Conservation (phyloP, 2,888 invertebrate genomes). For the Gymnocheta viridis region DNA sequence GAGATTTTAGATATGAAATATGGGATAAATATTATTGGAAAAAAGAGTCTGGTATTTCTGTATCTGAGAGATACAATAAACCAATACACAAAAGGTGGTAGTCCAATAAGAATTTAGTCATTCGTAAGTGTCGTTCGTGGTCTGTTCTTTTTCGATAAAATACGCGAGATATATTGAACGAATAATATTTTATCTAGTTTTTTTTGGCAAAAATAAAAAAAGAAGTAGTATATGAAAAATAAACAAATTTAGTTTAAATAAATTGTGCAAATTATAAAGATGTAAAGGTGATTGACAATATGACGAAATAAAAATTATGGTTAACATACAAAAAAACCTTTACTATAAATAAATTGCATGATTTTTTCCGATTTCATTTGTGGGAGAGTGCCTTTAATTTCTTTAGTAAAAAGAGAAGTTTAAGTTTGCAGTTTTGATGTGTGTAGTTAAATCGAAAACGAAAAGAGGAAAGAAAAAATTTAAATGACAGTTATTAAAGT, state of each 20-base stretch:
- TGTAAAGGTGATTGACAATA: constrained; percentile 45
- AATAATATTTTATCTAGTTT: constrained; percentile 47
- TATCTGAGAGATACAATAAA: neutral
- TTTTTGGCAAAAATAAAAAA: constrained; percentile 31
- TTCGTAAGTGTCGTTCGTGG: constrained; percentile 62
- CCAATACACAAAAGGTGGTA: constrained; percentile 62
- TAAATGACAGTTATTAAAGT: constrained; percentile 10
- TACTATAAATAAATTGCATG: constrained; percentile 45
- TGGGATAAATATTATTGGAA: neutral
- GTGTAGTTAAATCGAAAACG: constrained; percentile 17
- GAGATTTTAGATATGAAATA: no score
- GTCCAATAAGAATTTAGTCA: constrained; percentile 63
- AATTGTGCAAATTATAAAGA: constrained; percentile 30
- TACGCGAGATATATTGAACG: constrained; percentile 42
- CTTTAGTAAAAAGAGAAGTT: constrained; percentile 33
- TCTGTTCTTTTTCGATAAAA: constrained; percentile 61
- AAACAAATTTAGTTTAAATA: neutral
- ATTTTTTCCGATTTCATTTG: constrained; percentile 27
- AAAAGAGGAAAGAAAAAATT: neutral
- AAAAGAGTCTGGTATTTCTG: neutral
- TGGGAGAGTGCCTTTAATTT: constrained; percentile 36
- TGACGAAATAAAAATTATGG: neutral
- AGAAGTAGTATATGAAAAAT: constrained; percentile 16
- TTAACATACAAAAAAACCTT: constrained; percentile 13
- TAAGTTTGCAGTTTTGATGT: constrained; percentile 25